phyloP scores from a whole-genome alignment of 1,140 invertebrate genomes.

The Eulimnadia texana region DNA sequence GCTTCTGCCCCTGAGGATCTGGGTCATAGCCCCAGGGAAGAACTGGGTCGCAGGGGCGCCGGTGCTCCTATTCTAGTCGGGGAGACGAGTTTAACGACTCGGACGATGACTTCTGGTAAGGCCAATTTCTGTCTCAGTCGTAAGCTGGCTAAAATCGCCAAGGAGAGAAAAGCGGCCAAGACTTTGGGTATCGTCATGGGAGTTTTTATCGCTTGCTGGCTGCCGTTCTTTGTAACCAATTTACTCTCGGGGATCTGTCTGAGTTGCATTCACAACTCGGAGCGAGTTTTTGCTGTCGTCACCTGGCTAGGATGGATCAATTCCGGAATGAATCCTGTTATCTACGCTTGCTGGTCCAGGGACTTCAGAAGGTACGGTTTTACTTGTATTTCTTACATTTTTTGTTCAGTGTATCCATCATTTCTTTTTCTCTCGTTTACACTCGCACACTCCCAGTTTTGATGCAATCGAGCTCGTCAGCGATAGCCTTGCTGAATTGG shows the following conservation, averaged over 20 bases:
- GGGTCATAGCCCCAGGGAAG: not conserved
- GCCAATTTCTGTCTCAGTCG: conserved; percentile 76
- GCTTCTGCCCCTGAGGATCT: not conserved
- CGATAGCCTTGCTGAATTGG: too few relatives aligned
- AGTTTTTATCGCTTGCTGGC: conserved; percentile 90
- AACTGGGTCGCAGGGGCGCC: not conserved
- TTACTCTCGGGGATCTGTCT: conserved; percentile 77
- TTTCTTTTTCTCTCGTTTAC: too few relatives aligned
- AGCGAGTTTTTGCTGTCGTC: conserved; percentile 79
- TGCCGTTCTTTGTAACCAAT: conserved; percentile 97
- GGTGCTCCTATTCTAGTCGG: not conserved
- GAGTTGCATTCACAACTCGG: conserved; percentile 70
- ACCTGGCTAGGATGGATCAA: conserved; percentile 99
- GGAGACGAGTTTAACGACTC: not conserved
- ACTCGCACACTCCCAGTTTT: too few relatives aligned
- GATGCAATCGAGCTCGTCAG: too few relatives aligned
- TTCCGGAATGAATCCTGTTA: conserved; percentile 93
- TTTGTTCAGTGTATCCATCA: too few relatives aligned
- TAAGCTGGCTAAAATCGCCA: conserved; percentile 63
- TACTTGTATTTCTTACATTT: too few relatives aligned
- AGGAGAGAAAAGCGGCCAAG: conserved; percentile 40
- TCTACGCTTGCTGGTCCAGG: conserved; percentile 90
- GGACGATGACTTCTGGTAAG: conserved; percentile 20
- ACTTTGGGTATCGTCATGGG: conserved; percentile 55
- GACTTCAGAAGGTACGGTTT: conserved; percentile 95